Conservation (phyloP, 1,140 invertebrate species). For the Calosoma granatense region DNA sequence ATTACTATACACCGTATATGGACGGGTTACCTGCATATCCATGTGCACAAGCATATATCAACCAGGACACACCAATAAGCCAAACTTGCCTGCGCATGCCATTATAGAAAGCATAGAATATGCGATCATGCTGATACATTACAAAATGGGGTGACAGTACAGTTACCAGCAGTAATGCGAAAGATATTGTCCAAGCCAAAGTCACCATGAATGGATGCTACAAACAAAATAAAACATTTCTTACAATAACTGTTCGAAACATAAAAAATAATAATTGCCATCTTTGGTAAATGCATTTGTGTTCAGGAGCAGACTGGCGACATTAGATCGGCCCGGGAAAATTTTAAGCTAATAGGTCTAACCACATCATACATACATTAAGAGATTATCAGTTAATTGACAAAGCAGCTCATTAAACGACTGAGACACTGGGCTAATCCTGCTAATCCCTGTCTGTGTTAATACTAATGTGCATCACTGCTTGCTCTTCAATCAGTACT, state of each 20-base stretch:
- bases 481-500: too few species aligned
- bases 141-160: conserved; percentile 11
- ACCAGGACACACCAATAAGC: conserved; percentile 22
- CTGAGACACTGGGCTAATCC: too few species aligned
- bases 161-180: background rate
- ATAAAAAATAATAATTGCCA: conserved; percentile 19
- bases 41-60: conserved; percentile 22
- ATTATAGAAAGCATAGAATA: conserved; percentile 14
- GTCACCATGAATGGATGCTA: conserved; percentile 17
- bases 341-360: too few species aligned
- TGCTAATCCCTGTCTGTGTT: too few species aligned
- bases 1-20: background rate
- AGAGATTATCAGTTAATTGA: too few species aligned
- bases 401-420: too few species aligned
- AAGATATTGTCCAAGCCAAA: conserved; percentile 17
- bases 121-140: conserved; percentile 12
- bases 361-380: too few species aligned
- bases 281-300: too few species aligned
- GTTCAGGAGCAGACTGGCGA: too few species aligned
- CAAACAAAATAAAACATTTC: conserved; percentile 17
- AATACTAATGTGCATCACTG: too few species aligned
- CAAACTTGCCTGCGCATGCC: conserved; percentile 21
- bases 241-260: conserved; percentile 11
- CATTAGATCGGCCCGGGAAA: too few species aligned
- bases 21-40: conserved; percentile 24